Base-by-base conservation (phyloP, 2,888 invertebrate genomes). In the Cantharis rufa region DNA sequence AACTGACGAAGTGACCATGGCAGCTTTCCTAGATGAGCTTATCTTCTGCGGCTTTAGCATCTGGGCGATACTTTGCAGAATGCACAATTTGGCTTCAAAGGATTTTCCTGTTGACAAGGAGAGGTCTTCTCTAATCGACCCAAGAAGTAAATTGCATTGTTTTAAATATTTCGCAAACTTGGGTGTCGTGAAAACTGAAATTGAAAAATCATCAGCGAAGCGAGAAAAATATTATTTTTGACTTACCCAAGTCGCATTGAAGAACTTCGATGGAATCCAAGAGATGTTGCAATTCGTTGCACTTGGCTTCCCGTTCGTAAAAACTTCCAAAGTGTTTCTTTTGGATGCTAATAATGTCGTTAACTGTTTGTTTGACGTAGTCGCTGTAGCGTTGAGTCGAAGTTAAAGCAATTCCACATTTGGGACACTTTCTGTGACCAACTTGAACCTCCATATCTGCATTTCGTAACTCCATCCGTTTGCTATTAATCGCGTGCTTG, bases 401-500 rank as follows among this genome's bases (percentile, higher is more conserved):
- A 18, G 18, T 18, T n/a, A 64, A 18, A 3, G 64, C 18, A 16
- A 5, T 18, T 18, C 21, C 15, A 10, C 64, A 64, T 7, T 64
- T 64, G 11, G 18, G 64, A 64, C 64, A 64, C 13, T 18, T 64
- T 21, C 11, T 64, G 18, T 64, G 21, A 10, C 13, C 10, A 9
- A 63, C 2, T 63, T 15, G 16, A 2, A 13, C 2, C 85, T 84
- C 18, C 4, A 9, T 16, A 7, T 7, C 10, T 13, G 10, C 4
- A 64, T 5, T 21, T 1, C 13, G 10, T 13, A 32, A 13, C 11
- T 90, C 90, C 85, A 91, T 87, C 62, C 87, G 87, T 15, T 87
- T 85, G 1, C 90, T 84, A 79, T 90, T 90, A 77, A 91, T 78
- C 3, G 89, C 81, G 81, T 91, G 91, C 0, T 85, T 83, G 81